These are phyloP conservation scores for Spea multiplicata DNA, from an alignment of 2,113 vertebrate species.

Conservation along the genomic window DNA sequence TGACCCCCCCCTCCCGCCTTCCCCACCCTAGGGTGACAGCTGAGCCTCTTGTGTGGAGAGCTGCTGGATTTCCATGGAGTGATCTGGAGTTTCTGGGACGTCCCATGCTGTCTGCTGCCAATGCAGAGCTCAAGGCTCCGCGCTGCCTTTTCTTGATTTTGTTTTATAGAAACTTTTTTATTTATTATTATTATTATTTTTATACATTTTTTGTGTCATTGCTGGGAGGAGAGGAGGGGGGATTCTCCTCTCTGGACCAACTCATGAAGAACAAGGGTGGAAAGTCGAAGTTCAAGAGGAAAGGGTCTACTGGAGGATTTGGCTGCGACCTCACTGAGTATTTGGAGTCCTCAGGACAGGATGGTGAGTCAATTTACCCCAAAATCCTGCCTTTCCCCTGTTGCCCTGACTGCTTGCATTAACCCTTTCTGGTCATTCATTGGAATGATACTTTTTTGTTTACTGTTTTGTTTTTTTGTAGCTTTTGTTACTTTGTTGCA, in stretches of 20 bases:
- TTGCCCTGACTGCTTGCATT: too few species aligned
- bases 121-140: background rate
- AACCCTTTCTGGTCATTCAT: too few species aligned
- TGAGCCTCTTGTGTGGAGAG: constrained; percentile 62
- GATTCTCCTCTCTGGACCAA: constrained; percentile 69
- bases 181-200: background rate
- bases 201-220: background rate
- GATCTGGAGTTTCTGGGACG: constrained; percentile 11
- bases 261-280: constrained; percentile 99
- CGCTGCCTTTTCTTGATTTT: background rate
- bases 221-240: constrained; percentile 59
- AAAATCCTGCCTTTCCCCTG: background rate
- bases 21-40: constrained; percentile 60
- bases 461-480: background rate
- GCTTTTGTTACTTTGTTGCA: background rate
- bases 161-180: background rate
- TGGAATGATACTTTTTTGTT: too few species aligned
- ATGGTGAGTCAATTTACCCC: constrained; percentile 74
- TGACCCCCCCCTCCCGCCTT: constrained; percentile 4
- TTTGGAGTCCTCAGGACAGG: constrained; percentile 90
- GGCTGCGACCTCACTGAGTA: constrained; percentile 95
- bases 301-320: constrained; percentile 86
- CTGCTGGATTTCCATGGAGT: constrained; percentile 56
- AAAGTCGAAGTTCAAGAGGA: constrained; percentile 93
- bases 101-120: background rate